A percentile compares a stretch with the other conserved stretches of the same genome.
Evolutionary conservation across 2,113 vertebrate genomes (phyloP).

Genomic region (Lanius collurio): DNA sequence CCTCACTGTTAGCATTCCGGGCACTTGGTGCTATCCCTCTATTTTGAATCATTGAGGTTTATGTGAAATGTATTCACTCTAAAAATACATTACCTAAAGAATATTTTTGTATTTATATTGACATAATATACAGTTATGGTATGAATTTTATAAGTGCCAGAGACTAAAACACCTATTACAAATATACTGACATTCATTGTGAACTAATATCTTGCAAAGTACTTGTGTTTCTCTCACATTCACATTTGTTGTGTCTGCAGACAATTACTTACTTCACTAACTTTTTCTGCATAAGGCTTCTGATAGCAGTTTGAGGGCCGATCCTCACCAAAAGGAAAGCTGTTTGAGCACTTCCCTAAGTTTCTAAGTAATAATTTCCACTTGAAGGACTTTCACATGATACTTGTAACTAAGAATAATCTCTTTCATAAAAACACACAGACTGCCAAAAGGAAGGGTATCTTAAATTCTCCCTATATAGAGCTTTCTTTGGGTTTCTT

Average conservation of each 20-base stretch:
- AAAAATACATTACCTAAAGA: not conserved
- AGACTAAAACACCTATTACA: not conserved
- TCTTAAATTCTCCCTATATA: not conserved
- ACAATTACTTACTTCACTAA: not conserved
- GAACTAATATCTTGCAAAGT: not conserved
- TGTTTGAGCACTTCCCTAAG: not conserved
- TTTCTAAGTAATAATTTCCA: not conserved
- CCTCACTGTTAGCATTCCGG: not conserved
- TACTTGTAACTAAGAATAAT: not conserved
- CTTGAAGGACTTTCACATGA: not conserved
- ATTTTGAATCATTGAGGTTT: not conserved
- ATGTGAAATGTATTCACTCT: not conserved
- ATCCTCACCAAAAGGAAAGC: not conserved
- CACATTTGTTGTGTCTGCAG: not conserved
- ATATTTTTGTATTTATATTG: conserved; percentile 16
- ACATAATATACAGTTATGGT: not conserved
- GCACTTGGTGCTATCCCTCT: not conserved
- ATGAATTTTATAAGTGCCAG: conserved; percentile 3
- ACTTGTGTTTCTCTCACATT: not conserved
- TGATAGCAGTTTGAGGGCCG: not conserved
- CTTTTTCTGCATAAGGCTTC: not conserved
- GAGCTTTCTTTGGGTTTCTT: not conserved
- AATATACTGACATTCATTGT: not conserved
- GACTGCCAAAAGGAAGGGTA: not conserved
- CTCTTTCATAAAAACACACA: not conserved